Evolutionary conservation across 2,888 invertebrate species (phyloP), one percentile per base, ranked within the genome.

Genomic region (Conops quadrifasciatus): DNA sequence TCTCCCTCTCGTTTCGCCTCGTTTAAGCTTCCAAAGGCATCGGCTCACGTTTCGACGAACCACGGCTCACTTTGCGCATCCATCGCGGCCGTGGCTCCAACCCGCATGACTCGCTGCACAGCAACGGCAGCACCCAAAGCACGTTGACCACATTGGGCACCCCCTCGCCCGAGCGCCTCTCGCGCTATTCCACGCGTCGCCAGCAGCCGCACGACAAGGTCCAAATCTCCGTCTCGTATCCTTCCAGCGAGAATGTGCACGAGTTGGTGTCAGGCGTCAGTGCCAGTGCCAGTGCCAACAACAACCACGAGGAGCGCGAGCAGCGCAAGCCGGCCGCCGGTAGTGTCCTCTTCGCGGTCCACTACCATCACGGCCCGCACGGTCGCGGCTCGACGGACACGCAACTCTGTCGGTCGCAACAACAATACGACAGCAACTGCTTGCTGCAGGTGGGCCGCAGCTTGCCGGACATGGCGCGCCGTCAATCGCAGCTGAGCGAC

Each of bases 61-160:
- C 95, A 83, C 91, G 94, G 62, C 87, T 97, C 69, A 96, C 96
- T 0, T 86, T 97, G 75, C 89, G 97, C 76, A 96, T 97, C 78
- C 97, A 97, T 86, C 89, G 96, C 1, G 97, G 97, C 0, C 80
- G 86, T 30, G 83, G 84, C 0, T 92, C 16, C 91, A 91, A 26
- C 86, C 86, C 58, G 73, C 77, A 0, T 84, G 87, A 90, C 67
- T 91, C 91, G 16, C 91, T 84, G 83, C 82, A 83, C 19, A 91
- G 91, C 67, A 90, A 90, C 77, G 89, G 90, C 79, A 91, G 89
- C 60, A 84, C 16, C n/a, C n/a, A n/a, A n/a, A n/a, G n/a, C n/a
- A 83, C 49, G 81, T 81, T 19, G 80, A 78, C 16, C 75, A 76
- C 3, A 75, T 59, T 24, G 63, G 71, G 66, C 88, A 30, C 9